Evolutionary conservation across 1,140 invertebrate genomes (phyloP).

Genomic region (Belonocnema kinseyi): DNA sequence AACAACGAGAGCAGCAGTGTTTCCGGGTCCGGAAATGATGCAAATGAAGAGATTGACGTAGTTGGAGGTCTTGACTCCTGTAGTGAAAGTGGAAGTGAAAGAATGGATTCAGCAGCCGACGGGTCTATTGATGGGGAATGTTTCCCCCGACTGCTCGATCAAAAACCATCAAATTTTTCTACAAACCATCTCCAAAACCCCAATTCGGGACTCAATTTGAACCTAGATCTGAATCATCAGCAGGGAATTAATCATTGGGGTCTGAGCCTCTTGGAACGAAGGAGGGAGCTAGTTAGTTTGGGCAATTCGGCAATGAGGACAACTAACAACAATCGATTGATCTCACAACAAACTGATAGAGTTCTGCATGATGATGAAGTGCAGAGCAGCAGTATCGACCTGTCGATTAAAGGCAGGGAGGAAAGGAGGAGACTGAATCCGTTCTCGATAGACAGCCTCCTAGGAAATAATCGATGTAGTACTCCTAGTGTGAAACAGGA

Average conservation of each 20-base stretch:
- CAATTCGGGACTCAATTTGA: constrained; percentile 53
- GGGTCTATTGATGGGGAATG: constrained; percentile 76
- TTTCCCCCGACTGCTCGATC: constrained; percentile 57
- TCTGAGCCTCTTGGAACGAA: constrained; percentile 68
- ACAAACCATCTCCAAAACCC: constrained; percentile 46
- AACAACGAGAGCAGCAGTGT: constrained; percentile 80
- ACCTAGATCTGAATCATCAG: constrained; percentile 69
- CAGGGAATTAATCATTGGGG: constrained; percentile 72
- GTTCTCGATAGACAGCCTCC: constrained; percentile 89
- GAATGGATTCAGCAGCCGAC: constrained; percentile 79
- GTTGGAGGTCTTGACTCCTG: constrained; percentile 81
- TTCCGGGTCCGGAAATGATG: constrained; percentile 84
- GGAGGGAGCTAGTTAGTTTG: constrained; percentile 66
- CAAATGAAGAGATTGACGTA: constrained; percentile 86
- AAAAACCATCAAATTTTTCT: constrained; percentile 34
- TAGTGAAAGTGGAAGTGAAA: constrained; percentile 79
- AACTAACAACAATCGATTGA: constrained; percentile 53
- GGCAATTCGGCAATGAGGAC: constrained; percentile 63
- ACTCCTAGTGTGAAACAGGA: constrained; percentile 57
- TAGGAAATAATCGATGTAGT: constrained; percentile 81
- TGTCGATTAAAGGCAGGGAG: constrained; percentile 74
- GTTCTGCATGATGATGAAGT: constrained; percentile 72
- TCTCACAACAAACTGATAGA: constrained; percentile 43
- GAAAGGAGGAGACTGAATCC: constrained; percentile 82
- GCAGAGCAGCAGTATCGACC: constrained; percentile 72